These are phyloP conservation scores for Philhelius pedissequus DNA, from an alignment of 2,888 invertebrate species.

Conservation along the genomic window DNA sequence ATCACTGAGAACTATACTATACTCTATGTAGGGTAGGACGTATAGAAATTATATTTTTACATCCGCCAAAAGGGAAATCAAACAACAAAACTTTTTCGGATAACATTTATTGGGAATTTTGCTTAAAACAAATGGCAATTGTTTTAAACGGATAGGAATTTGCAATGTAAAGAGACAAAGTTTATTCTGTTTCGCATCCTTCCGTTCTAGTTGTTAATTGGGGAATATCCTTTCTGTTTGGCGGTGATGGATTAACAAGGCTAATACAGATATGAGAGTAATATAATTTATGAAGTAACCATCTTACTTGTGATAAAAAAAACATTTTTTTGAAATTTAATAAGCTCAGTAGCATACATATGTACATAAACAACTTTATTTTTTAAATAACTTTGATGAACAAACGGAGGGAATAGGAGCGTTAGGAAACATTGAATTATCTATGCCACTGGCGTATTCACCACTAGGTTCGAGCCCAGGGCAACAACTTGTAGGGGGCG, in stretches of 20 bases:
- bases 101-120: constrained; percentile 59
- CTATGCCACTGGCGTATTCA: no score
- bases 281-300: no score
- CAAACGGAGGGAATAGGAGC: no score
- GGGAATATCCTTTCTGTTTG: not conserved
- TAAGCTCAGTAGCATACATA: no score
- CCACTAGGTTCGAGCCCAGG: no score
- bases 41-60: constrained; percentile 42
- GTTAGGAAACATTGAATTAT: no score
- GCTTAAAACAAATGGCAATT: constrained; percentile 56
- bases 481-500: no score
- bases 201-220: not conserved
- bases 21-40: not conserved
- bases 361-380: no score
- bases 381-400: no score
- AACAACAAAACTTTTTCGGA: constrained; percentile 40
- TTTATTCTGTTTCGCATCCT: constrained; percentile 8
- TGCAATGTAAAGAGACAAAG: not conserved
- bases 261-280: no score
- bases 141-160: constrained; percentile 5
- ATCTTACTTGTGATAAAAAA: no score
- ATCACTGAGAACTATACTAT: not conserved
- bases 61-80: not conserved
- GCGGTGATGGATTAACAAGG: not conserved
- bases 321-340: no score